Base-by-base conservation (phyloP, 2,888 invertebrate genomes). In the Sepiola atlantica region DNA sequence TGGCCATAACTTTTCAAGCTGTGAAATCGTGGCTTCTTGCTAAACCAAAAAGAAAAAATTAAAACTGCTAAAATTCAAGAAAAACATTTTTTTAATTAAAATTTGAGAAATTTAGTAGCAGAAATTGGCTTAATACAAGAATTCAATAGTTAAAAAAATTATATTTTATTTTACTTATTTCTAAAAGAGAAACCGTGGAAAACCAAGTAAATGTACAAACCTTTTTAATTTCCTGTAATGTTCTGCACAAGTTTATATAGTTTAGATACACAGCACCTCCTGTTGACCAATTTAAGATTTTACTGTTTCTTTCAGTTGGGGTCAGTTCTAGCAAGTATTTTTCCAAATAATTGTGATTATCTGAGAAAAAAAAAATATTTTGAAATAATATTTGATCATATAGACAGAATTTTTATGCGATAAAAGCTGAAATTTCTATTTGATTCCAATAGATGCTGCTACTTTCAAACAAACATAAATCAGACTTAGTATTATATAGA, bases 181-280 rank as follows among this genome's bases (percentile, higher is more conserved):
- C 8, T 91, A 20, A 14, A 92, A 12, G 12, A 92, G 24, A 35
- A 35, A 0, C 6, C 35, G n/a, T 35, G n/a, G 20, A 14, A 45
- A 35, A 14, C 0, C 35, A 35, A 54, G 20, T 8, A 92, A 35
- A 8, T 35, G 90, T 94, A 35, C n/a, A 54, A 93, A 96, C 97
- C 95, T 96, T 95, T 94, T 96, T 96, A 14, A 97, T 95, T 94
- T 96, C 95, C 45, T 97, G 95, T n/a, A 97, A 95, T n/a, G 95
- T 95, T 61, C 96, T 95, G 94, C 96, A 96, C 1, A 98, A 98
- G 61, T 98, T 98, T 95, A 98, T 98, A 96, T 98, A 99, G 96
- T 98, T 98, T 96, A 98, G 97, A 91, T 98, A 97, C 61, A 98
- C 98, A 95, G 98, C 98, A 0, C 98, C 98, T 94, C 98, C 98